phyloP scores from a whole-genome alignment of 2,797 vertebrate genomes.

The Sebastes diploproa region DNA sequence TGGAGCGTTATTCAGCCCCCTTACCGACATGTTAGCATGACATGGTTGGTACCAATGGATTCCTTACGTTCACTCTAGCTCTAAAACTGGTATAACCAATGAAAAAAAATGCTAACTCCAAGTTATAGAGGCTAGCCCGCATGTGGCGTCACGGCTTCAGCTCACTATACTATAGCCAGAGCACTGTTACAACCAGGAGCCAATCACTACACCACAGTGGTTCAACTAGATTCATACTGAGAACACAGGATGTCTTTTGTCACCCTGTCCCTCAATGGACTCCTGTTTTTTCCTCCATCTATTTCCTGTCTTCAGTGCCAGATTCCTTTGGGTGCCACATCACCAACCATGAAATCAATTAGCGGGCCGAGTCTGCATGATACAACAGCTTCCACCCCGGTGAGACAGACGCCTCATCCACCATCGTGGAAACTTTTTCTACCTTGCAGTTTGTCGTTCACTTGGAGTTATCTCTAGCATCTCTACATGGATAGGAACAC shows the following conservation, averaged over 20 bases:
- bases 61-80: no score
- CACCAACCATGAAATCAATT: conserved; percentile 65
- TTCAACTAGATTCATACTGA: conserved; percentile 4
- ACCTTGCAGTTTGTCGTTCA: background rate
- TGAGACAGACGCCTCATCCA: background rate
- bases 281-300: background rate
- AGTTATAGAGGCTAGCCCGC: no score
- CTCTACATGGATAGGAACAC: background rate
- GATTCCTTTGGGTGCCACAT: conserved; percentile 55
- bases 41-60: no score
- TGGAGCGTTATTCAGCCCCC: no score
- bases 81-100: no score
- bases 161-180: background rate
- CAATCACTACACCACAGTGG: background rate
- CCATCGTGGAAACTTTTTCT: background rate
- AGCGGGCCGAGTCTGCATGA: conserved; percentile 27
- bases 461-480: background rate
- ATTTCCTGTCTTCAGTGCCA: conserved; percentile 53
- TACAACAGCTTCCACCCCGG: conserved; percentile 24
- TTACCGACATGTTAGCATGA: no score
- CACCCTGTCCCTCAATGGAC: conserved; percentile 15
- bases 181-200: background rate
- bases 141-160: no score
- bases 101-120: no score
- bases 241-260: conserved; percentile 38